phyloP scores from a whole-genome alignment of 2,888 invertebrate species.

The Barypeithes pellucidus region DNA sequence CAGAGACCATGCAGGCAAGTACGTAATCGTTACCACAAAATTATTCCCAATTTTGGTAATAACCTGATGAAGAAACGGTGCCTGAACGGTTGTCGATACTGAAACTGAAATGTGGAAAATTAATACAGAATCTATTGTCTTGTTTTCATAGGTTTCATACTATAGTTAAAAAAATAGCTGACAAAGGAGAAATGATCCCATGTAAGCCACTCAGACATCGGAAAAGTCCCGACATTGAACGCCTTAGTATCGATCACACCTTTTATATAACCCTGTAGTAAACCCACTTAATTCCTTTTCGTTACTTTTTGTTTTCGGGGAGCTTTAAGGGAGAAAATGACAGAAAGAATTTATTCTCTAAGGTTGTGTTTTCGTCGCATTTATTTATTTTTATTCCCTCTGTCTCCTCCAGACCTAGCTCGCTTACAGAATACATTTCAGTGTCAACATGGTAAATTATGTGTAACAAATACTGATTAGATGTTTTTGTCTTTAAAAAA shows the following conservation, averaged over 20 bases:
- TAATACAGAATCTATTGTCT: too few species aligned
- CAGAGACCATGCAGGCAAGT: too few species aligned
- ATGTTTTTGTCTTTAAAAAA: conserved; percentile 40
- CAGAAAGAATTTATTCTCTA: conserved; percentile 48
- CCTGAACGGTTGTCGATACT: too few species aligned
- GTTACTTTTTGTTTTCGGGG: conserved; percentile 41
- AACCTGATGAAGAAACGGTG: too few species aligned
- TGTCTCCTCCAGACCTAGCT: conserved; percentile 32
- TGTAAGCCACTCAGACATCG: conserved; percentile 4
- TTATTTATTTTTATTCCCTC: conserved; percentile 44
- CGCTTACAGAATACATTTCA: conserved; percentile 43
- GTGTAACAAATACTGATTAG: conserved; percentile 50
- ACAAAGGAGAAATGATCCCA: not conserved
- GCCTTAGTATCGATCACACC: conserved; percentile 5
- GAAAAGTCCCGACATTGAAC: conserved; percentile 7
- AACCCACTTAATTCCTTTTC: conserved; percentile 40
- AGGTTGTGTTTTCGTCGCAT: conserved; percentile 45
- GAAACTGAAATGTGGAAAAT: too few species aligned
- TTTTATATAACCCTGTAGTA: conserved; percentile 30
- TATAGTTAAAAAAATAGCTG: not conserved
- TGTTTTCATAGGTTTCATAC: too few species aligned
- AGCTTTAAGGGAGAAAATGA: conserved; percentile 36
- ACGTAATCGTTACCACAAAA: too few species aligned
- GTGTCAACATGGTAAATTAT: conserved; percentile 48
- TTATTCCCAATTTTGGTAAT: too few species aligned